Evolutionary conservation across 92 coral and sea anemone species (phyloP).

Genomic region (Paramuricea clavata): DNA sequence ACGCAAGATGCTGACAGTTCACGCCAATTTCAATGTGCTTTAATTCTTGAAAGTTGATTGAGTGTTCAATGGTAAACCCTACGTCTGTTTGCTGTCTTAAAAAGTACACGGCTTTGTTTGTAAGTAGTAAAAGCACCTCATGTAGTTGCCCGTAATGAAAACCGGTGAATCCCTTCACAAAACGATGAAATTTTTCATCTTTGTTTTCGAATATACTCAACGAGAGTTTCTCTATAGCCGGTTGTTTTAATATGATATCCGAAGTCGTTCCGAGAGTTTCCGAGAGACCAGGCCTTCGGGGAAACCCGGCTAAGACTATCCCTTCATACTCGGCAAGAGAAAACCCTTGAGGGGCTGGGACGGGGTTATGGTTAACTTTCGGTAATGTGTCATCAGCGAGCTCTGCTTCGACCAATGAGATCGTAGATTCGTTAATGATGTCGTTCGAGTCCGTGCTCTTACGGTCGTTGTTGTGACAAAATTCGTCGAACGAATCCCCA

Average conservation of each 20-base stretch:
- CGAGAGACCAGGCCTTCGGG: conserved; percentile 75
- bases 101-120: conserved; percentile 75
- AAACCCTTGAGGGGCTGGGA: neutral
- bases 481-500: conserved; percentile 92
- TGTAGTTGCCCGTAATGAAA: conserved; percentile 73
- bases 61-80: neutral
- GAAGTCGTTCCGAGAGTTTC: conserved; percentile 73
- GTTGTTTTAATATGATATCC: conserved; percentile 70
- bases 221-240: conserved; percentile 73
- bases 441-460: conserved; percentile 45
- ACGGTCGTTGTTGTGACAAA: conserved; percentile 77
- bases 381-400: neutral
- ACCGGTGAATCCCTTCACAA: conserved; percentile 72
- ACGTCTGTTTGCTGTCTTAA: conserved; percentile 65
- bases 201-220: conserved; percentile 75
- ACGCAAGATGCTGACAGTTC: conserved; percentile 76
- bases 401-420: conserved; percentile 34
- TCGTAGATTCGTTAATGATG: conserved; percentile 33
- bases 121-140: conserved; percentile 68
- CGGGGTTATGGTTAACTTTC: neutral
- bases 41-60: neutral
- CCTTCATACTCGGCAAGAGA: conserved; percentile 63
- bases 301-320: conserved; percentile 84
- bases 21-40: conserved; percentile 69
- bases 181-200: conserved; percentile 84